Conservation (phyloP, 2,888 invertebrate genomes). For the Pardosa pseudoannulata region DNA sequence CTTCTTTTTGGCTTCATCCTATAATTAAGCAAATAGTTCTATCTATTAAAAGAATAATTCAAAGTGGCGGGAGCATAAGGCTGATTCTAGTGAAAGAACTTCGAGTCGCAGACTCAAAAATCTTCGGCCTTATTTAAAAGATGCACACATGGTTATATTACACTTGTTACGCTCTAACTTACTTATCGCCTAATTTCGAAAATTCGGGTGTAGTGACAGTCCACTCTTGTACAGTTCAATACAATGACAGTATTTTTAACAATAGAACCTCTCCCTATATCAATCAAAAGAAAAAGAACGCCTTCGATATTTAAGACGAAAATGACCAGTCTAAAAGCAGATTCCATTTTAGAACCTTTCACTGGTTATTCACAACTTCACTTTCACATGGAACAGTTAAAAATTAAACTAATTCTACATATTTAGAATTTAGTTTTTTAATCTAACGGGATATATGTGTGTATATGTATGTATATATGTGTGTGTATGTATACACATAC, state of each 20-base stretch:
- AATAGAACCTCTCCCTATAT: constrained; percentile 1
- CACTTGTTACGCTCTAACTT: constrained; percentile 47
- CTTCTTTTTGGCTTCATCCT: constrained; percentile 21
- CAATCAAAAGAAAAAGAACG: too few species aligned
- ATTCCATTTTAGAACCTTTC: too few species aligned
- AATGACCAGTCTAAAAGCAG: too few species aligned
- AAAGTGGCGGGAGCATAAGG: not conserved
- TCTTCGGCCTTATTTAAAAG: constrained; percentile 47
- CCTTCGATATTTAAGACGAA: too few species aligned
- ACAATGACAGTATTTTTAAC: constrained; percentile 1
- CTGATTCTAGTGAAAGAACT: not conserved
- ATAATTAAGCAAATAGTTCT: constrained; percentile 20
- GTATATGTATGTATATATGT: too few species aligned
- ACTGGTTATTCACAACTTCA: too few species aligned
- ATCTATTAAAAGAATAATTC: constrained; percentile 28
- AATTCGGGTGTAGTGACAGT: not conserved
- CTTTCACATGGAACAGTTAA: too few species aligned
- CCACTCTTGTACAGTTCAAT: constrained; percentile 12
- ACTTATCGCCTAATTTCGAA: not conserved
- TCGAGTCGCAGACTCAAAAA: not conserved
- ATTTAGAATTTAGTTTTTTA: too few species aligned
- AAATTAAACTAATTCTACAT: too few species aligned
- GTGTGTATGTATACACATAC: too few species aligned
- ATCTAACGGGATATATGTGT: too few species aligned
- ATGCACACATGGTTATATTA: constrained; percentile 46